Percentiles rank a stretch among this genome's conserved stretches.
phyloP scores from a whole-genome alignment of 2,888 invertebrate species.

The Xestia sexstrigata region DNA sequence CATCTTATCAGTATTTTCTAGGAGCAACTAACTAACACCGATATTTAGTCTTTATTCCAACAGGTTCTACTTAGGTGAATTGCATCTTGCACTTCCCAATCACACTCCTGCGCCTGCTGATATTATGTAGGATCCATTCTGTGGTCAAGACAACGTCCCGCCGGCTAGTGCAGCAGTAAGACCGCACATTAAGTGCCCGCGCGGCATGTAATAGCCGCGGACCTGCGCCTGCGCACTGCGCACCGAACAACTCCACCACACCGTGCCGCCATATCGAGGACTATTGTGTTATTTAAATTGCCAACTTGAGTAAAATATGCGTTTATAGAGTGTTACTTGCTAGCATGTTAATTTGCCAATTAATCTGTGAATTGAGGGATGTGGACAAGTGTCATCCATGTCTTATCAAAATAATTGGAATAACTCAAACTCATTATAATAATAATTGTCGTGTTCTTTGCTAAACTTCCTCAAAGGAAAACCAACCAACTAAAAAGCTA shows the following conservation, averaged over 20 bases:
- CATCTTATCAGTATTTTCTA: background rate
- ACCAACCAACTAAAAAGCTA: background rate
- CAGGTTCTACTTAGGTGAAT: background rate
- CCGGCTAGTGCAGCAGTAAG: constrained; percentile 28
- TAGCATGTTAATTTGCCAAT: constrained; percentile 6
- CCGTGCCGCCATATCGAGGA: constrained; percentile 4
- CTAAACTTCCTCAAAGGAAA: background rate
- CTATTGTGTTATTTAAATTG: constrained; percentile 51
- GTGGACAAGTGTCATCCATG: background rate
- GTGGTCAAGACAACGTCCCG: constrained; percentile 7
- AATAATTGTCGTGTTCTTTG: background rate
- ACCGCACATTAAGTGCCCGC: constrained; percentile 43
- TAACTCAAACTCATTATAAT: background rate
- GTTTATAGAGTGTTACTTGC: background rate
- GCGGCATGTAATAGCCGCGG: constrained; percentile 16
- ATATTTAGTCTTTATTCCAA: background rate
- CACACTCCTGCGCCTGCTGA: background rate
- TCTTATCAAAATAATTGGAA: background rate
- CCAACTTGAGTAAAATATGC: background rate
- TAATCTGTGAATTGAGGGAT: background rate
- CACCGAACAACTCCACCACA: constrained; percentile 36
- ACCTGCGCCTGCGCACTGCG: constrained; percentile 47
- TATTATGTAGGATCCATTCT: background rate
- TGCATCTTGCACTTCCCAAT: background rate
- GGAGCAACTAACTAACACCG: background rate